A percentile compares a stretch with the other conserved stretches of the same genome.
phyloP scores from a whole-genome alignment of 2,797 vertebrate species.

The Threskiornis aethiopicus region DNA sequence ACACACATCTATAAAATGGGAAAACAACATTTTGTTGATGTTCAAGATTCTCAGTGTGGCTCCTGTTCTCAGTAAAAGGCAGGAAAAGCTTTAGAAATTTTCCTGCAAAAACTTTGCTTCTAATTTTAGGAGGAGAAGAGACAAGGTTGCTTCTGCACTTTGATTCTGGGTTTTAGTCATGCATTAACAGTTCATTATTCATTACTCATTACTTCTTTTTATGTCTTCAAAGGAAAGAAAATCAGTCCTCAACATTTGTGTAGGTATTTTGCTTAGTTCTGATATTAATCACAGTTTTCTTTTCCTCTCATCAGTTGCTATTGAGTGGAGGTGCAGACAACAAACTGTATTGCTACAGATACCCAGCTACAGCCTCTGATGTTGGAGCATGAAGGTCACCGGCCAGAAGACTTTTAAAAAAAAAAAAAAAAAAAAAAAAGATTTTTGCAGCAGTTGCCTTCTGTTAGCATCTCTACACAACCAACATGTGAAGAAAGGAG shows the following conservation, averaged over 20 bases:
- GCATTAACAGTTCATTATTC: neutral
- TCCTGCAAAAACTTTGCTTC: neutral
- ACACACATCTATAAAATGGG: rapidly evolving
- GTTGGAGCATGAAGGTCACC: slow-evolving; percentile 82
- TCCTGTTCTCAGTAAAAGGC: neutral
- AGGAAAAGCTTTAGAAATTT: neutral
- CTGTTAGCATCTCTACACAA: neutral
- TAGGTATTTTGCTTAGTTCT: neutral
- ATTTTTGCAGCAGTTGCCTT: neutral
- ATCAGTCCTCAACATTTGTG: neutral
- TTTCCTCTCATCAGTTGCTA: slow-evolving; percentile 79
- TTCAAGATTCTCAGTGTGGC: neutral
- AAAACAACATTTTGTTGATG: neutral
- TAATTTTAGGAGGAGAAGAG: neutral
- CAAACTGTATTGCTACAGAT: slow-evolving; percentile 93
- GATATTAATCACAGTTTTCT: neutral
- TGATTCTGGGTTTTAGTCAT: neutral
- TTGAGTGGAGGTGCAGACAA: slow-evolving; percentile 97
- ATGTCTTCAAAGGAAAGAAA: neutral
- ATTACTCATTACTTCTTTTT: neutral
- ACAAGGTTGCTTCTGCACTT: neutral
- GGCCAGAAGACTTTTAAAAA: neutral
- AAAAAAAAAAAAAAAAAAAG: neutral
- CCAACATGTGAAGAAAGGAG: neutral
- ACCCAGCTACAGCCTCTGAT: slow-evolving; percentile 82